Evolutionary conservation across 2,888 invertebrate genomes (phyloP), one percentile per base, ranked within the genome.

Genomic region (Melangyna quadrimaculata): DNA sequence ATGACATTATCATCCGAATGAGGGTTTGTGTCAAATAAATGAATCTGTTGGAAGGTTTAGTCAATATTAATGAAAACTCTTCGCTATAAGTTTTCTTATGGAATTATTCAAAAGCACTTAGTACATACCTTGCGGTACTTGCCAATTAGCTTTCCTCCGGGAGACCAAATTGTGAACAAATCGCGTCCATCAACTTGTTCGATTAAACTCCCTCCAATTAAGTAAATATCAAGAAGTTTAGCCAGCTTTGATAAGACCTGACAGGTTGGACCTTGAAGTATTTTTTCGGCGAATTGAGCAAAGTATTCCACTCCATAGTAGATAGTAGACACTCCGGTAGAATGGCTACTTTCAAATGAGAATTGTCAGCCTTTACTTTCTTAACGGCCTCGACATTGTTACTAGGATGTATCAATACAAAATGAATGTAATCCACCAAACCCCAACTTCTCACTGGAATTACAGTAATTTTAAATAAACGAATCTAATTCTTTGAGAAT

Each of bases 241-340:
- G 98, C 98, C 35, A 95, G 95, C 72, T 93, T 91, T 0, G 96
- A 95, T 59, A 98, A 92, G 22, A 95, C 94, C 27, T 93, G 90
- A 81, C 95, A 94, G 1, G 98, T 97, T 79, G 95, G 94, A 0
- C 98, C 97, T n/a, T 93, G 91, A 0, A 98, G 98, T 65, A 99
- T 94, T n/a, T 92, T 91, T 91, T 99, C 98, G 0, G 98, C 97
- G 91, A 97, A 97, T 89, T 96, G 94, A 0, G 94, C 92, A 91
- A 98, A 98, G 91, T 94, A 96, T 53, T 90, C 89, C 0, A 95
- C 95, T 78, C 98, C 98, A 92, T 98, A 99, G 0, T n/a, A 98
- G 98, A 7, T 97, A 97, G 91, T 98, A 98, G 99, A 91, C 98
- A 98, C 93, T 99, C 99, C 0, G 96, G 96, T 27, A 97, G 91